Evolutionary conservation across 2,113 vertebrate species (phyloP).

Genomic region (Gobio gobio): DNA sequence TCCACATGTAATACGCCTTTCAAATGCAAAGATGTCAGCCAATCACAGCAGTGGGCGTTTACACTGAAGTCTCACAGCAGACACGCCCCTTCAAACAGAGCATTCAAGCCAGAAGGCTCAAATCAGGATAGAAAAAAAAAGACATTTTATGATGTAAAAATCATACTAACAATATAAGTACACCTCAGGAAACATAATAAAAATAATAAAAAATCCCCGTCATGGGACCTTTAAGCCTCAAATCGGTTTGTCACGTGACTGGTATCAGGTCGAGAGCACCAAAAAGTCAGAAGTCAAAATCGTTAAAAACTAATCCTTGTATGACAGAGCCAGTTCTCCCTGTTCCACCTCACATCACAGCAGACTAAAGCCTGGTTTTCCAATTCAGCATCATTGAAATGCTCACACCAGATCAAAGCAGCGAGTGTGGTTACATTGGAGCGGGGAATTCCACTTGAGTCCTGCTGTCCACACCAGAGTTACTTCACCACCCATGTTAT

Average conservation of each 20-base stretch:
- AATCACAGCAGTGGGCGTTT: no score
- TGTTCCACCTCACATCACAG: slow-evolving; percentile 51
- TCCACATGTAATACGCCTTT: no score
- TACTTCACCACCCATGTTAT: slow-evolving; percentile 61
- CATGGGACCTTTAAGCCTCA: background rate
- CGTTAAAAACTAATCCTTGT: slow-evolving; percentile 55
- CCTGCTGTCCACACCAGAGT: slow-evolving; percentile 31
- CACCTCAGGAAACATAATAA: no score
- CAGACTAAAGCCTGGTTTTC: slow-evolving; percentile 45
- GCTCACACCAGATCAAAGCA: slow-evolving; percentile 54
- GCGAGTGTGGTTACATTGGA: slow-evolving; percentile 55
- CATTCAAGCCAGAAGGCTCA: no score
- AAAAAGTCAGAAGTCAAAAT: slow-evolving; percentile 21
- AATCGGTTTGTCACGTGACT: slow-evolving; percentile 1
- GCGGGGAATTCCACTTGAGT: slow-evolving; percentile 37
- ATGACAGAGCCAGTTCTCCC: slow-evolving; percentile 49
- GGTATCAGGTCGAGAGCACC: background rate
- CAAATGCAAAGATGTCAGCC: no score
- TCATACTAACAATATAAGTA: no score
- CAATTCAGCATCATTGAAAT: slow-evolving; percentile 56
- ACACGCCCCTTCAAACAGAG: no score
- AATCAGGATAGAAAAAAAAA: no score
- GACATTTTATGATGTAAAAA: no score
- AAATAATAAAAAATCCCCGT: no score
- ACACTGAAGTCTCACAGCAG: no score